Percentiles rank a stretch among this genome's conserved stretches.
These are phyloP conservation scores for Berghia stephanieae DNA, from an alignment of 1,140 invertebrate genomes.

Conservation along the genomic window DNA sequence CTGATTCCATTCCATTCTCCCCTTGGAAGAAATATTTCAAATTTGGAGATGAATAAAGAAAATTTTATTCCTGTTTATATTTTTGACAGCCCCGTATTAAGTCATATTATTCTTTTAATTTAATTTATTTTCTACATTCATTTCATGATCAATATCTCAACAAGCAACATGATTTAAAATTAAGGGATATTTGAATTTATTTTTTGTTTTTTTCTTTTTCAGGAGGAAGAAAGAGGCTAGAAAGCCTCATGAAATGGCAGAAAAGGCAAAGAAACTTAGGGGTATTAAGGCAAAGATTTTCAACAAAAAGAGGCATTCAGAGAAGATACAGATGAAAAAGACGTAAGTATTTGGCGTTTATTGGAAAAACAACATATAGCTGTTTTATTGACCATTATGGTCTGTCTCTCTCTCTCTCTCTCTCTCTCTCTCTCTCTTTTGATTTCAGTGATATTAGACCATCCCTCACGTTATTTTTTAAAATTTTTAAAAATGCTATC, in stretches of 20 bases:
- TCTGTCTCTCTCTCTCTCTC: no score
- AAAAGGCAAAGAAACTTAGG: slow-evolving; percentile 89
- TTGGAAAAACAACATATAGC: background rate
- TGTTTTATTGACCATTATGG: background rate
- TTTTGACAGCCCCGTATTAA: background rate
- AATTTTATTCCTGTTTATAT: background rate
- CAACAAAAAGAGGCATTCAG: slow-evolving; percentile 94
- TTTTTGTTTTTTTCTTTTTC: slow-evolving; percentile 26
- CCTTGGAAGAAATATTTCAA: background rate
- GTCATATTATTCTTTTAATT: background rate
- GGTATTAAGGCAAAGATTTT: slow-evolving; percentile 98
- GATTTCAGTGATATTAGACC: no score
- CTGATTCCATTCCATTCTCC: no score
- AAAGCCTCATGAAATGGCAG: slow-evolving; percentile 86
- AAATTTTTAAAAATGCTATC: no score
- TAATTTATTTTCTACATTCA: background rate
- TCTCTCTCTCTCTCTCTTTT: no score
- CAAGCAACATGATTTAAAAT: background rate
- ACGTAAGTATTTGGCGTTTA: slow-evolving; percentile 69
- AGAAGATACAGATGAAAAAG: slow-evolving; percentile 99
- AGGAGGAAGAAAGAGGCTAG: slow-evolving; percentile 94
- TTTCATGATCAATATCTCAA: background rate
- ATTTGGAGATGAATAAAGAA: background rate
- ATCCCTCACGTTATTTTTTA: no score
- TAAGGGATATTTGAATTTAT: background rate